Evolutionary conservation across 2,113 vertebrate species (phyloP).

Genomic region (Amphilophus citrinellus): DNA sequence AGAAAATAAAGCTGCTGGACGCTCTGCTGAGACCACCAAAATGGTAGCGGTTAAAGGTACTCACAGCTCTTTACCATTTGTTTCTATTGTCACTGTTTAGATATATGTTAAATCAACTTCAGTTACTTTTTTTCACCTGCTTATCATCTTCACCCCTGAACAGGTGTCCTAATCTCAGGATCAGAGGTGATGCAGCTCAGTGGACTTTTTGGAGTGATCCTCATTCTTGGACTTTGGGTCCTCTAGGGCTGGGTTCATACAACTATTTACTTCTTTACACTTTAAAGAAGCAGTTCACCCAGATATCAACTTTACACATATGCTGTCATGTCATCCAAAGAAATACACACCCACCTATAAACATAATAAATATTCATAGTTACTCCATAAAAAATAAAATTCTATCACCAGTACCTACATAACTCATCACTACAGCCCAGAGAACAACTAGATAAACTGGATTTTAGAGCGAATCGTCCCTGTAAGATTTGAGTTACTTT

Average conservation of each 20-base stretch:
- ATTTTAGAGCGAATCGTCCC: too few species aligned
- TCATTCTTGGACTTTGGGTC: background rate
- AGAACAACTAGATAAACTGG: too few species aligned
- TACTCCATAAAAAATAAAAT: background rate
- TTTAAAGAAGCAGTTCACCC: background rate
- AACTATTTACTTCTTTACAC: background rate
- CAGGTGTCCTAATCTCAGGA: slow-evolving; percentile 40
- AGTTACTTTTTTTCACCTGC: background rate
- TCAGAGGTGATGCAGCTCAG: background rate
- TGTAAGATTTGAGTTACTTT: background rate
- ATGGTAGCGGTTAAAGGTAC: slow-evolving; percentile 60
- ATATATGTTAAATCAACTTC: background rate
- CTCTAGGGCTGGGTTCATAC: background rate
- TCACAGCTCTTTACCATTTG: background rate
- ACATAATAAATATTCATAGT: background rate
- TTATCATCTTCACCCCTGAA: background rate
- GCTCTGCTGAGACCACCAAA: slow-evolving; percentile 49
- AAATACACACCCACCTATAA: too few species aligned
- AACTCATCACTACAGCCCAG: background rate
- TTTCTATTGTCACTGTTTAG: background rate
- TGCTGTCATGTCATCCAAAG: background rate
- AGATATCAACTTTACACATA: background rate
- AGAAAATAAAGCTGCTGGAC: slow-evolving; percentile 40
- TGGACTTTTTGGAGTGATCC: background rate
- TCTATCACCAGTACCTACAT: background rate